Base-by-base conservation (phyloP, 2,888 invertebrate species). In the Neoascia interrupta region DNA sequence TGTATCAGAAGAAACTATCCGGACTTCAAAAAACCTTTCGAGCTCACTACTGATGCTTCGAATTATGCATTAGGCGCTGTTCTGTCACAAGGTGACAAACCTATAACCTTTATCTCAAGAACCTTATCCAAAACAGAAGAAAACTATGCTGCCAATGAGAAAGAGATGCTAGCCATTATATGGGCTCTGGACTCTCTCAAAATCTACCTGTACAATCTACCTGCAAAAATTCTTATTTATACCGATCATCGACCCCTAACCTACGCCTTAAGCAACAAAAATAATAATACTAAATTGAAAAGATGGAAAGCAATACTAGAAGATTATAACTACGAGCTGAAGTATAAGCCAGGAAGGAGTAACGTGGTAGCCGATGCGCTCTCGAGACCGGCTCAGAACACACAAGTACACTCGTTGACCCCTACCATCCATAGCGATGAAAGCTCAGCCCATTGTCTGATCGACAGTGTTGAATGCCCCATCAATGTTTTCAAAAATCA, bases 11-110 rank as follows among this genome's bases (percentile, higher is more conserved):
- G n/a, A n/a, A n/a, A n/a, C n/a, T 45, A 86, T 34, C 85, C 86
- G 3, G 85, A 87, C 64, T 88, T 86, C 53, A 64, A 54, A 0
- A 56, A 69, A 21, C 16, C 28, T 11, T 74, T 73, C 19, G 41
- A 60, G 6, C 28, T 63, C 5, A 76, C 45, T 10, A 73, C 53
- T 21, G 68, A 68, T 13, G 58, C 64, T 5, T 58, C 56, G 2
- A 70, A 63, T 6, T 76, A 45, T 15, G 81, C 81, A 0, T 18
- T 76, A 1, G 70, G 81, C 4, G 81, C 70, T 10, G 58, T 74
- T 4, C 16, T 28, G 1, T 18, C 4, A n/a, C 70, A 70, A 15
- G 43, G 53, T 1, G 6, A 21, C 5, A 43, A 19, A 41, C 60
- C 39, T 53, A 66, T 66, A 6, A 63, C 49, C 5, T 60, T 60